phyloP scores from a whole-genome alignment of 2,113 vertebrate species.

The Promerops cafer region DNA sequence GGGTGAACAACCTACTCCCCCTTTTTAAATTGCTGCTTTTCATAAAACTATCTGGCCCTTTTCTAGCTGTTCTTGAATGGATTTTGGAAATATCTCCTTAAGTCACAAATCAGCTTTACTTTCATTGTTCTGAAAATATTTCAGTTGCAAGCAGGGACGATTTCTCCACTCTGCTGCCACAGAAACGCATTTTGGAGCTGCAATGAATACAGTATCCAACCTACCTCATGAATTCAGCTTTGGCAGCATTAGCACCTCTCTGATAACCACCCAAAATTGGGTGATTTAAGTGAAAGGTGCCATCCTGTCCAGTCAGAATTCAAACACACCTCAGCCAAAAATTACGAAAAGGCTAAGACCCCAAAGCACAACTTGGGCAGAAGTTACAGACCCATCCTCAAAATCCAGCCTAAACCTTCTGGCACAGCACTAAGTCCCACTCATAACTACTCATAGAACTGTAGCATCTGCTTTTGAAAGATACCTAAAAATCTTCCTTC shows the following conservation, averaged over 20 bases:
- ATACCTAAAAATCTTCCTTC: neutral
- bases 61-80: neutral
- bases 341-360: neutral
- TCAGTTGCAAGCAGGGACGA: accelerated
- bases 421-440: accelerated
- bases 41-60: neutral
- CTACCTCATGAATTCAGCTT: neutral
- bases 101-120: neutral
- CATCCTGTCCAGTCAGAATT: neutral
- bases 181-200: neutral
- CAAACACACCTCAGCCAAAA: neutral
- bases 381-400: neutral
- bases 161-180: neutral
- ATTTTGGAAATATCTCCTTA: neutral
- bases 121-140: neutral
- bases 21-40: neutral
- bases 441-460: neutral
- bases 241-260: neutral
- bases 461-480: neutral
- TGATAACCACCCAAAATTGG: neutral
- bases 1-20: neutral
- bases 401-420: neutral
- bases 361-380: neutral
- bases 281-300: neutral
- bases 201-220: neutral